Base-by-base conservation (phyloP, 2,797 vertebrate species). In the Simalia tracyae region DNA sequence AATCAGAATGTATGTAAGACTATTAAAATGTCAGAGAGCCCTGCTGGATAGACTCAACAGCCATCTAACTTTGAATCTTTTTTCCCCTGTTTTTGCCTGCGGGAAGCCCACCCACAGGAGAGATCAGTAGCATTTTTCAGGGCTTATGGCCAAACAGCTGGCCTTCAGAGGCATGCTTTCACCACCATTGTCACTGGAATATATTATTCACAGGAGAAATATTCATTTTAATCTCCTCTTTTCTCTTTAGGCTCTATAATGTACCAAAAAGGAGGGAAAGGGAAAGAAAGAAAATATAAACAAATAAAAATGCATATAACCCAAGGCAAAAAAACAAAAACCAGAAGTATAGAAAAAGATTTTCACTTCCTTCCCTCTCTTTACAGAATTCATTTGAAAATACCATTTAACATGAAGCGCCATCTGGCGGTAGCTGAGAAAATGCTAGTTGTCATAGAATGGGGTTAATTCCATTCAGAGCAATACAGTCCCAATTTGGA, bases 341-440 rank as follows among this genome's bases (percentile, higher is more conserved):
- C 50, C 50, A 54, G 5, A 54, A 54, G 8, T 54, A 7, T 54
- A 54, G 50, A 7, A 54, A 54, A 54, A 7, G 50, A 54, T 90
- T 28, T 4, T 11, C 26, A 14, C n/a, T n/a, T 42, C 50, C 15
- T n/a, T 87, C 50, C 36, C 17, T 76, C 17, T n/a, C 72, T 59
- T 72, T 81, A 28, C 0, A 2, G 3, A 1, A 9, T 42, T 63
- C 46, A 93, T 93, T 0, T 0, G 46, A 87, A 93, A 11, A 66
- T 94, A 96, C 95, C 94, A 50, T 88, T 96, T 96, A 87, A 95
- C 95, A 86, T 94, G 89, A 96, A 89, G 90, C 93, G 95, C 96
- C 97, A 95, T 95, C 97, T 97, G 76, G 96, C 95, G 97, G 94
- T 90, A 86, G 86, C 11, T 2, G 54, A n/a, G 42, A 5, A 92